Evolutionary conservation across 2,888 invertebrate species (phyloP), one percentile per base, ranked within the genome.

Genomic region (Crepidodera aurea): DNA sequence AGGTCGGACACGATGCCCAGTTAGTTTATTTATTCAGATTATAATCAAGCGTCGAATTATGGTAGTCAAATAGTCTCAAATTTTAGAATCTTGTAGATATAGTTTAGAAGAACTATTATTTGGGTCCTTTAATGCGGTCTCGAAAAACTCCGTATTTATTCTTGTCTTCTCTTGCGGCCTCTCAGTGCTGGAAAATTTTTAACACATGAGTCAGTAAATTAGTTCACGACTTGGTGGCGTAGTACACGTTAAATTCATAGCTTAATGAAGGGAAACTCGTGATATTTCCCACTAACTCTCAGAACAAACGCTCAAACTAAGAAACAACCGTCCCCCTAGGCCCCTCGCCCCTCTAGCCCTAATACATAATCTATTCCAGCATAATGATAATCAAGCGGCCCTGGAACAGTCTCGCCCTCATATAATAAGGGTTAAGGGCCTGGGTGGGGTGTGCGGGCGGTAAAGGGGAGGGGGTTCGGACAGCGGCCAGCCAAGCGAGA

Each of bases 401-500:
- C 57, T 57, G 77, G 78, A 76, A 78, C 75, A 78, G 77, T 77
- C 74, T 69, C 71, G 73, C 72, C 72, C 75, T 71, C 68, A 71
- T 74, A 77, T 77, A 77, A 78, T 78, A 76, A 76, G 75, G 74
- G 73, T 67, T 66, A 69, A 66, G 66, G 66, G 67, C 61, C 61
- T 61, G 60, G 34, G 29, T 46, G 29, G 64, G 59, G 62, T 44
- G 50, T 62, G 56, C 63, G 66, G 69, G 65, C 63, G 10, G 73
- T 69, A 66, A 68, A 70, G 62, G 67, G 67, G 66, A 69, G 69
- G 71, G 73, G 73, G 77, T 73, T 75, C 74, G 79, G 77, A 76
- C 78, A 79, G 78, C 80, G 81, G 79, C 79, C 80, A 78, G 80
- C 80, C 78, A 79, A 78, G 79, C 78, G 79, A 81, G 80, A 80